These are phyloP conservation scores for Formica exsecta DNA, from an alignment of 1,140 invertebrate genomes.

Conservation along the genomic window DNA sequence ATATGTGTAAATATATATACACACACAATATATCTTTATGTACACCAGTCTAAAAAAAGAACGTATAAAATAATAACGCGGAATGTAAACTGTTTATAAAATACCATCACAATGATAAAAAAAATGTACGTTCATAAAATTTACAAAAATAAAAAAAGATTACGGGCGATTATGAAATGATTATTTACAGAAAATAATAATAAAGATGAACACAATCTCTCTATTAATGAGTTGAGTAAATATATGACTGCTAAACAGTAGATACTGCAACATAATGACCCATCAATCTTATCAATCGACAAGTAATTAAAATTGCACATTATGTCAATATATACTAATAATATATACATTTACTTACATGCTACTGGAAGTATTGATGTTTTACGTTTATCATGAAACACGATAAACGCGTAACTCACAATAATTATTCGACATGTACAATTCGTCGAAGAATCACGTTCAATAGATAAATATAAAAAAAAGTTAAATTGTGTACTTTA, in stretches of 20 bases:
- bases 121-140: slow-evolving; percentile 24
- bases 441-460: neutral
- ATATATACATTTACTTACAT: slow-evolving; percentile 71
- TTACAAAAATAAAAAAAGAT: slow-evolving; percentile 58
- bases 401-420: neutral
- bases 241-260: slow-evolving; percentile 13
- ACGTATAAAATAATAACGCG: slow-evolving; percentile 59
- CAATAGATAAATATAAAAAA: neutral
- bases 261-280: slow-evolving; percentile 42
- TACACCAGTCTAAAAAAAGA: slow-evolving; percentile 63
- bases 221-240: slow-evolving; percentile 11
- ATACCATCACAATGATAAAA: neutral
- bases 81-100: slow-evolving; percentile 66
- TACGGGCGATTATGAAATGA: slow-evolving; percentile 8
- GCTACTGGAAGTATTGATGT: slow-evolving; percentile 60
- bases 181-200: slow-evolving; percentile 55
- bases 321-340: slow-evolving; percentile 29
- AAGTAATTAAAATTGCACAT: slow-evolving; percentile 43
- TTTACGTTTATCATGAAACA: slow-evolving; percentile 12
- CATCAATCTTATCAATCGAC: slow-evolving; percentile 34
- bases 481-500: slow-evolving; percentile 25
- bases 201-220: slow-evolving; percentile 19
- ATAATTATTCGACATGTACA: slow-evolving; percentile 3
- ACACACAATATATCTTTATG: slow-evolving; percentile 49
- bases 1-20: slow-evolving; percentile 57